Evolutionary conservation across 2,797 vertebrate species (phyloP), one percentile per base, ranked within the genome.

Genomic region (Pogoniulus pusillus): DNA sequence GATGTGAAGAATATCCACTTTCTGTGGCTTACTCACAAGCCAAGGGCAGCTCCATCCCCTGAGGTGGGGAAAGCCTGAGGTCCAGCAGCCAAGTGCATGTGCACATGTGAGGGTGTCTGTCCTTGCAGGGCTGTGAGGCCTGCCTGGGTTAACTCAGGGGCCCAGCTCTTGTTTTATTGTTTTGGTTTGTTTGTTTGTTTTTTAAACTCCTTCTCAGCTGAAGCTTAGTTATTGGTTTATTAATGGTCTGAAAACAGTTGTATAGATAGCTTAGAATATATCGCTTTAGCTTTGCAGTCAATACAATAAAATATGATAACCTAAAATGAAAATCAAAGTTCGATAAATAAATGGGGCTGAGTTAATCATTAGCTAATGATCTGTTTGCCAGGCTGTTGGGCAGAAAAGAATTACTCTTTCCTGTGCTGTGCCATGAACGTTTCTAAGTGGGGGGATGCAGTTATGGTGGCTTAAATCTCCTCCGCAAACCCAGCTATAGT

Each of bases 291-390:
- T 90, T 62, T 90, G 84, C 54, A 63, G 78, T 82, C 79, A 87
- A 79, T 81, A 80, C 85, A 89, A 77, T 54, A 51, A 41, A 85
- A 77, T 72, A 75, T 17, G 85, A 54, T 35, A 82, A 32, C 27
- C 34, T 37, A 51, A 76, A 94, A 83, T 19, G 82, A 54, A 90
- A 89, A 88, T 77, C 57, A 29, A 81, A 78, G 63, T 73, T 70
- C 86, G 87, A 69, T 70, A 89, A 95, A 90, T 89, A 95, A 85
- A 64, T 73, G 39, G 1, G 45, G 53, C 45, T 9, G 37, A 77
- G 71, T 83, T 93, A 90, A 93, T 87, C 58, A 82, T 84, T 91
- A 94, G 74, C 79, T 86, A 92, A 89, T 92, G 84, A 90, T 90
- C 51, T 90, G 32, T 79, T 95, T 81, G 79, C 58, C 62, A 66